These are phyloP conservation scores for Laodelphax striatellus DNA, from an alignment of 1,140 invertebrate species.

Conservation along the genomic window DNA sequence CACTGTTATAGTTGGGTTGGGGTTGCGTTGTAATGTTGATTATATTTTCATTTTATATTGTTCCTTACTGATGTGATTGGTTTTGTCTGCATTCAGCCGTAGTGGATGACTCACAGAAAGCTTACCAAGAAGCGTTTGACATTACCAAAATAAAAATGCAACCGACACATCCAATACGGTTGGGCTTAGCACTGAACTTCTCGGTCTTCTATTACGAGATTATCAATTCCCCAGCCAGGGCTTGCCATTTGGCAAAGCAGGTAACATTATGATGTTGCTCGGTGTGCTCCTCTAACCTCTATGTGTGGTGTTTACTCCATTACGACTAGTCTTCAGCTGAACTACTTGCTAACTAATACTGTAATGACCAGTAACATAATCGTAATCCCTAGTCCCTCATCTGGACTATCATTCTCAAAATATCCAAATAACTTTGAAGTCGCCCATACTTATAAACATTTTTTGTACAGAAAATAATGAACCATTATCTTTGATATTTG, in stretches of 20 bases:
- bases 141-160: slow-evolving; percentile 97
- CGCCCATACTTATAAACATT: too few relatives aligned
- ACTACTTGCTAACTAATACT: too few relatives aligned
- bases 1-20: too few relatives aligned
- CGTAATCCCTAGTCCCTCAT: too few relatives aligned
- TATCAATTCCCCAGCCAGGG: slow-evolving; percentile 90
- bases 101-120: slow-evolving; percentile 95
- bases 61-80: not conserved
- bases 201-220: slow-evolving; percentile 99
- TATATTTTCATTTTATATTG: not conserved
- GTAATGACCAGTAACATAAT: too few relatives aligned
- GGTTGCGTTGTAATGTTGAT: not conserved
- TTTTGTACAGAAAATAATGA: too few relatives aligned
- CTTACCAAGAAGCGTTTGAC: slow-evolving; percentile 98
- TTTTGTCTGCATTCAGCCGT: slow-evolving; percentile 52
- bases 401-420: too few relatives aligned
- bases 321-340: too few relatives aligned
- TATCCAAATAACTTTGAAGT: too few relatives aligned
- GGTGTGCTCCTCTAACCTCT: too few relatives aligned
- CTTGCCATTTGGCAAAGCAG: slow-evolving; percentile 95
- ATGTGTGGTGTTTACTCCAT: too few relatives aligned
- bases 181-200: slow-evolving; percentile 95
- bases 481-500: too few relatives aligned
- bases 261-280: slow-evolving; percentile 38
- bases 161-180: slow-evolving; percentile 92